Evolutionary conservation across 2,113 vertebrate genomes (phyloP), one percentile per base, ranked within the genome.

Genomic region (Columbina picui): DNA sequence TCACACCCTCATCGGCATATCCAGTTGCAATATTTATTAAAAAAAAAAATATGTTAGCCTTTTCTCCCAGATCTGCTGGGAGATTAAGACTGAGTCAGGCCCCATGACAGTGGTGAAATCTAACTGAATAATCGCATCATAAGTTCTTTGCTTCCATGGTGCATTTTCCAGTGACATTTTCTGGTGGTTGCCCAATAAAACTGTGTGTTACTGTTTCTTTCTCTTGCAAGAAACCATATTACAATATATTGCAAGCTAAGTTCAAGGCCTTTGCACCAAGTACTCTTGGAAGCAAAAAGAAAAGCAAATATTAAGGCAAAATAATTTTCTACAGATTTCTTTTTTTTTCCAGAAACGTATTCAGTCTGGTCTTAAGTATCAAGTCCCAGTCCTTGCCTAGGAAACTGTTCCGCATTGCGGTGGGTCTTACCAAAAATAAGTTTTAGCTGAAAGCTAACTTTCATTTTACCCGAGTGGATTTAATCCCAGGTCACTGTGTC

Each of bases 51-150:
- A 63, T 65, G 64, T 87, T 63, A 73, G 69, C n/a, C 11, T 87
- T 59, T 63, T 93, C 83, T 91, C 59, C 91, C 90, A 85, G 60
- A 76, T 71, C 95, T 55, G 41, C 95, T 76, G 34, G 86, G 93
- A 97, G 43, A 50, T 60, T n/a, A 69, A 67, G 29, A 65, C 34
- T 0, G 0, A 93, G 36, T 49, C 29, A 27, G 30, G 47, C 18
- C 6, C 70, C 27, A 11, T 81, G 68, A 10, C 26, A 53, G 30
- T 65, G 55, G 47, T 55, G 59, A 84, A 77, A 88, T 69, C 41
- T 77, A 32, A 36, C 43, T 16, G 21, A 83, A 80, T 73, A 80
- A 88, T 79, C 17, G 2, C 38, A 32, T 43, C 9, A n/a, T 60
- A 43, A 65, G 22, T 27, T 77, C 29, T 45, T 67, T 86, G 43